Conservation (phyloP, 2,797 vertebrate genomes). For the Pseudomugil gertrudae region DNA sequence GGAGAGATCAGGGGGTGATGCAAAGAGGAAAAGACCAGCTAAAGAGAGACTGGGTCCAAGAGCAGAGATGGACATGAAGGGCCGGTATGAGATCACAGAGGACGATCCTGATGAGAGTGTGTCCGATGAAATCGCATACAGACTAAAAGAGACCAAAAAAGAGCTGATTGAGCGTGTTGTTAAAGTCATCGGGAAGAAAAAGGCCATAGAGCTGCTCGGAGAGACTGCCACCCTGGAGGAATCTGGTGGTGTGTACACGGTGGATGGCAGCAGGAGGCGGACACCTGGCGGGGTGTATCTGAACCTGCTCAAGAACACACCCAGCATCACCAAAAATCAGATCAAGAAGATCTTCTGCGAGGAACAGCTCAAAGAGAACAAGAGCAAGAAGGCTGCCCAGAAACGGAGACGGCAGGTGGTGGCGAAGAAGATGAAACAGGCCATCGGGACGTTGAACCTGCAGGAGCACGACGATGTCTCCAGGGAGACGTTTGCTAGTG, state of each 20-base stretch:
- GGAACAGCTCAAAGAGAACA: conserved; percentile 88
- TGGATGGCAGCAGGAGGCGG: conserved; percentile 93
- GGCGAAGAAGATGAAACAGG: conserved; percentile 96
- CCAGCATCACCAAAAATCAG: conserved; percentile 88
- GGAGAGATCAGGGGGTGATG: conserved; percentile 73
- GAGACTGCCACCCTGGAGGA: conserved; percentile 93
- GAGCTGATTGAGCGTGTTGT: conserved; percentile 92
- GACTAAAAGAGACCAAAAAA: conserved; percentile 94
- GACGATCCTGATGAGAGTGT: conserved; percentile 90
- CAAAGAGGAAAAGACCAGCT: conserved; percentile 87
- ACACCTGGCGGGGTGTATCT: conserved; percentile 96
- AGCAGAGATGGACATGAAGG: conserved; percentile 91
- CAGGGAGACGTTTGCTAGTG: conserved; percentile 95
- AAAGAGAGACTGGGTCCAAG: conserved; percentile 89
- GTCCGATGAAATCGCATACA: conserved; percentile 90
- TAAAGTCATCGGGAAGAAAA: conserved; percentile 86
- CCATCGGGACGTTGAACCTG: conserved; percentile 91
- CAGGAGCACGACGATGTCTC: conserved; percentile 96
- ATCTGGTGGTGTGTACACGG: conserved; percentile 89
- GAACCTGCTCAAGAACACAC: conserved; percentile 93
- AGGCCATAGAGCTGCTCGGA: conserved; percentile 91
- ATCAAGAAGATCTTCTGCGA: conserved; percentile 91
- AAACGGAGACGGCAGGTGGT: conserved; percentile 89
- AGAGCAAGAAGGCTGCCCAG: conserved; percentile 92
- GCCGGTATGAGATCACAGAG: conserved; percentile 89